Conservation (phyloP, 2,113 vertebrate genomes). For the Dolichotis patagonum region DNA sequence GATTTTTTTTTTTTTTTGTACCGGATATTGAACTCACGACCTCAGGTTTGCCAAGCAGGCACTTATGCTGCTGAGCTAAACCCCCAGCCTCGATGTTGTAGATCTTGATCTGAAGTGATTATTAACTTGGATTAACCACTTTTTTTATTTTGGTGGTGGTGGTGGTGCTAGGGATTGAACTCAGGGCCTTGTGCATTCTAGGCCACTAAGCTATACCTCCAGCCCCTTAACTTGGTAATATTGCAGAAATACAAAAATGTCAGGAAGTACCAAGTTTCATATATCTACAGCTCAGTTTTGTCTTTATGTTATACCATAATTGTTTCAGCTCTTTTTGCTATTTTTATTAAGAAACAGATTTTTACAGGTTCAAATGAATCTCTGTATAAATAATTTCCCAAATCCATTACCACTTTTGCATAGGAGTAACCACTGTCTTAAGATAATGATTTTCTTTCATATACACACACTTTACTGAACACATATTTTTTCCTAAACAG, state of each 20-base stretch:
- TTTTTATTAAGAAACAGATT: constrained; percentile 1
- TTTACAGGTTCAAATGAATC: background rate
- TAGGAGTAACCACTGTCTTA: background rate
- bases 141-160: too few species aligned
- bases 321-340: background rate
- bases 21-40: too few species aligned
- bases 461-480: background rate
- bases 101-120: background rate
- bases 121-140: background rate
- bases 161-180: too few species aligned
- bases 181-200: too few species aligned
- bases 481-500: background rate
- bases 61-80: too few species aligned
- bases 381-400: background rate
- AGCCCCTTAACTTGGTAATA: background rate
- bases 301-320: background rate
- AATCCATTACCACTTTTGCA: background rate
- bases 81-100: background rate
- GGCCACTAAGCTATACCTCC: too few species aligned
- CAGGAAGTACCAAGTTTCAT: background rate
- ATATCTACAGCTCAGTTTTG: background rate
- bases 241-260: background rate
- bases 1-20: too few species aligned
- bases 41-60: too few species aligned
- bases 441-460: background rate